phyloP scores from a whole-genome alignment of 1,140 invertebrate species.

The Amyelois transitella region DNA sequence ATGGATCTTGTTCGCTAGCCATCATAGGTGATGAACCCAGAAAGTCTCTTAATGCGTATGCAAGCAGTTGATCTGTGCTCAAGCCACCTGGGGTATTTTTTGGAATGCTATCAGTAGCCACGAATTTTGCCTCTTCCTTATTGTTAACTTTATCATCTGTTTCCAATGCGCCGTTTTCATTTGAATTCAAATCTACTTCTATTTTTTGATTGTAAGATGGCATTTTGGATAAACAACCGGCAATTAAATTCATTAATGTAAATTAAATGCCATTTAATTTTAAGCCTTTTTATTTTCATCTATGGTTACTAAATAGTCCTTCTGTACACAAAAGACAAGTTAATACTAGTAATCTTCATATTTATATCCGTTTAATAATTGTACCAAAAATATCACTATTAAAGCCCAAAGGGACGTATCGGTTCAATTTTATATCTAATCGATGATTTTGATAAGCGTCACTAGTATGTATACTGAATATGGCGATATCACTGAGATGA shows the following conservation, averaged over 20 bases:
- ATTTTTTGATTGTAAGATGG: conserved; percentile 62
- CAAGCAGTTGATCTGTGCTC: conserved; percentile 48
- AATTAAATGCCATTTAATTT: neutral
- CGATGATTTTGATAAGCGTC: conserved; percentile 20
- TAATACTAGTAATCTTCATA: conserved; percentile 6
- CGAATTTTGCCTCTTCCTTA: conserved; percentile 34
- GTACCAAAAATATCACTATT: conserved; percentile 17
- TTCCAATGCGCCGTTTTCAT: conserved; percentile 41
- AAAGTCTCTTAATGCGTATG: conserved; percentile 61
- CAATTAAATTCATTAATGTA: conserved; percentile 28
- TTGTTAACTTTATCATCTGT: conserved; percentile 35
- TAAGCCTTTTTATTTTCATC: neutral
- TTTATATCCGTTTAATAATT: conserved; percentile 13
- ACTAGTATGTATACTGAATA: conserved; percentile 21
- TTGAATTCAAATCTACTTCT: conserved; percentile 52
- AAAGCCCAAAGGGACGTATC: conserved; percentile 13
- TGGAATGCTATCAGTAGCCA: conserved; percentile 22
- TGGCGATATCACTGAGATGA: conserved; percentile 22
- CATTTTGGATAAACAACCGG: conserved; percentile 36
- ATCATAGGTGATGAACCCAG: conserved; percentile 36
- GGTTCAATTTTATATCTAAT: conserved; percentile 21
- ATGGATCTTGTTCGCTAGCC: conserved; percentile 39
- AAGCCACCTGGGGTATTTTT: conserved; percentile 40
- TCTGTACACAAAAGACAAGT: neutral
- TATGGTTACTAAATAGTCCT: neutral